Base-by-base conservation (phyloP, 2,888 invertebrate species). In the Calameuta pallipes region DNA sequence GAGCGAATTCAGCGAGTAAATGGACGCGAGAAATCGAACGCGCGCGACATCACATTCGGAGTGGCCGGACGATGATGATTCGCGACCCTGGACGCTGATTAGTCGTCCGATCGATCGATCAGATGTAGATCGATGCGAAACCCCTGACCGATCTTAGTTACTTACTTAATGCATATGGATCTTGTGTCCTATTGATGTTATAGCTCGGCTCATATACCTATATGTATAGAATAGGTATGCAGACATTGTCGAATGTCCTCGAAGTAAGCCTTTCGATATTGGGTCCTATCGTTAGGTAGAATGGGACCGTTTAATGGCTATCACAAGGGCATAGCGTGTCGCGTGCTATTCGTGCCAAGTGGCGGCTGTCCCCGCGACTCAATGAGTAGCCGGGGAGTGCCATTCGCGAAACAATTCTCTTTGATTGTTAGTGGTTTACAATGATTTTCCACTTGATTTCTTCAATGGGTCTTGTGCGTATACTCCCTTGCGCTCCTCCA, bases 401-500 rank as follows among this genome's bases (percentile, higher is more conserved):
- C 80, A 80, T 83, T 84, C 80, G 81, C 80, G 83, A 84, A 84
- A 84, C 84, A 84, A 84, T 56, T 56, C 56, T 23, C 56, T 56
- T 23, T 56, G 56, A 56, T 56, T 56, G 56, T 56, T 56, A 56
- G 56, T 56, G 56, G 56, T 23, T 56, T 56, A 56, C 56, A 56
- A 56, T 56, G 56, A 56, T 56, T 56, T 56, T 56, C 56, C 56
- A 56, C 56, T 56, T 56, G 56, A 56, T 56, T 56, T 56, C 56
- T 56, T 56, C 9, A 56, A 56, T 56, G 56, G 23, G 56, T 23
- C 56, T 56, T 56, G 56, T 9, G 56, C 23, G 56, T 23, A 56
- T 2, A 9, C 23, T 56, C 56, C 56, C 56, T 56, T 56, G 56
- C 6, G 56, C 23, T 56, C 0, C 23, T 56, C 9, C 56, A 6